phyloP scores from a whole-genome alignment of 2,797 vertebrate species.

The Urophycis tenuis region DNA sequence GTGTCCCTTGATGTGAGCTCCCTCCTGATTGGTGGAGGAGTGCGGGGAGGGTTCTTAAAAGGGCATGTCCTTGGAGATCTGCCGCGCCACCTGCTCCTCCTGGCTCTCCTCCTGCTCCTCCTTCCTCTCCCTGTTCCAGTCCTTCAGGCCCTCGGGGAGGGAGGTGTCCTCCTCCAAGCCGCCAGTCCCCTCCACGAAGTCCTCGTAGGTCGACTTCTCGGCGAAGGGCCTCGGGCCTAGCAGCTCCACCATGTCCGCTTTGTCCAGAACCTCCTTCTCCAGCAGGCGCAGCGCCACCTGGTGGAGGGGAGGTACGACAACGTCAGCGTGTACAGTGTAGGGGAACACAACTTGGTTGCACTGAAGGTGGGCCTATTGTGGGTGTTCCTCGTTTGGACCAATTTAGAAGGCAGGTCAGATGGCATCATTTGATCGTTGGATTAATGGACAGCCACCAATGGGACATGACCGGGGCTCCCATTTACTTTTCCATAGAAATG shows the following conservation, averaged over 20 bases:
- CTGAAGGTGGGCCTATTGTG: no score
- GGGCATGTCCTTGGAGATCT: constrained; percentile 75
- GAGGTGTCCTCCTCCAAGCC: constrained; percentile 89
- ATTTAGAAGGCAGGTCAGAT: no score
- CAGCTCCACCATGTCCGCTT: constrained; percentile 89
- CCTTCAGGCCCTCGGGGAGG: constrained; percentile 88
- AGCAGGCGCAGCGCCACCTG: constrained; percentile 89
- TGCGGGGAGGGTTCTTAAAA: constrained; percentile 62
- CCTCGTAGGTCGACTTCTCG: constrained; percentile 94
- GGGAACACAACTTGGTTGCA: background rate
- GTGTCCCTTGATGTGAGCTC: background rate
- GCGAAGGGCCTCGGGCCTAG: constrained; percentile 85
- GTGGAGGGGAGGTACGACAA: constrained; percentile 31
- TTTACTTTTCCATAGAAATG: background rate
- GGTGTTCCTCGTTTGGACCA: no score
- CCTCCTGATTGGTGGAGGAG: constrained; percentile 2
- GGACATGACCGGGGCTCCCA: background rate
- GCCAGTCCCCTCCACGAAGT: constrained; percentile 94
- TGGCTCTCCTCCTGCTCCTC: constrained; percentile 74
- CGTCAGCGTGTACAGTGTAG: background rate
- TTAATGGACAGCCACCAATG: background rate
- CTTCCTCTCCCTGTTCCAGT: constrained; percentile 88
- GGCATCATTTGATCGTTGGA: background rate
- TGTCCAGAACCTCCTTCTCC: constrained; percentile 92
- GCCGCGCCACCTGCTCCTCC: constrained; percentile 76